Evolutionary conservation across 2,888 invertebrate species (phyloP), one percentile per base, ranked within the genome.

Genomic region (Pachymerium ferrugineum): DNA sequence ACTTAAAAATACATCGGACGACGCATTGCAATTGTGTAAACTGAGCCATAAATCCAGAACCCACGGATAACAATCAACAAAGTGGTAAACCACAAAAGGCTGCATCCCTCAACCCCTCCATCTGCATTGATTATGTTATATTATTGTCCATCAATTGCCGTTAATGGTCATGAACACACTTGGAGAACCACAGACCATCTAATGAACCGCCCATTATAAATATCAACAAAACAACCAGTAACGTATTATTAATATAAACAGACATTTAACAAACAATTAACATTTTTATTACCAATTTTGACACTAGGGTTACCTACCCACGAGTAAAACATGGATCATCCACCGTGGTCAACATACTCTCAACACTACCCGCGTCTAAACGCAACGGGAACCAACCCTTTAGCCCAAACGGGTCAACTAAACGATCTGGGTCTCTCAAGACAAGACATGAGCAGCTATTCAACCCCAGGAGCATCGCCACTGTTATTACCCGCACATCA

Each of bases 281-380:
- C n/a, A n/a, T n/a, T n/a, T n/a, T n/a, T n/a, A n/a, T n/a, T n/a
- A n/a, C n/a, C n/a, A n/a, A n/a, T n/a, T n/a, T n/a, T n/a, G n/a
- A n/a, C n/a, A n/a, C n/a, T n/a, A n/a, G n/a, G n/a, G n/a, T n/a
- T n/a, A n/a, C n/a, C n/a, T n/a, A n/a, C n/a, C n/a, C n/a, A n/a
- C n/a, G n/a, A n/a, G n/a, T 33, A 14, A 25, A 75, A 73, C 74
- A 78, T 78, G 78, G 78, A 78, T 73, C 77, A 77, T 74, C 76
- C 78, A 10, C 74, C 77, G 47, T 78, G 78, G 78, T 77, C 78
- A 70, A 76, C 77, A 25, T 78, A 78, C 75, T 75, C 76, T 73
- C 78, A 77, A 71, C 78, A 78, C 72, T 77, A 77, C 73, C 76
- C 78, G 8, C 75, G 77, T 14, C 75, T 77, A 68, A 72, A 76